Evolutionary conservation across 1,140 invertebrate genomes (phyloP).

Genomic region (Ctenoplectra terminalis): DNA sequence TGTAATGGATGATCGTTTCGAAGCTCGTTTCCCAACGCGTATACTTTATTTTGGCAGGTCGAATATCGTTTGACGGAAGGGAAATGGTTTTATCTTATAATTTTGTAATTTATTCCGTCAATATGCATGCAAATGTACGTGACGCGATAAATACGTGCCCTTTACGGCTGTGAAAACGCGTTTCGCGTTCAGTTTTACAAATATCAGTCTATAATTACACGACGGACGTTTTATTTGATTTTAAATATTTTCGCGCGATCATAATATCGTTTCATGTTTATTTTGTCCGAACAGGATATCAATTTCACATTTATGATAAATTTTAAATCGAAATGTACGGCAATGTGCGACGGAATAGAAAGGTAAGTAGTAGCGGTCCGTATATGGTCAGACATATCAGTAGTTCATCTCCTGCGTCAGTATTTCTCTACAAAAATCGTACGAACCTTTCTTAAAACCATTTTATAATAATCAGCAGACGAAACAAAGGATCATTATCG

Average conservation of each 20-base stretch:
- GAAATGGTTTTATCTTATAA: constrained; percentile 28
- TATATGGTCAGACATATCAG: not conserved
- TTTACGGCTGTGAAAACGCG: not conserved
- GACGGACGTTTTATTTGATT: not conserved
- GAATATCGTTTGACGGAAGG: not conserved
- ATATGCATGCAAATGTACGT: constrained; percentile 42
- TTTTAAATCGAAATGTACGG: not conserved
- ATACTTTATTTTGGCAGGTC: not conserved
- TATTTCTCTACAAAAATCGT: too few relatives aligned
- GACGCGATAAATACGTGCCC: not conserved
- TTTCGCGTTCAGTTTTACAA: not conserved
- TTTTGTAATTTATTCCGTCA: constrained; percentile 49
- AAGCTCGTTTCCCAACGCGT: not conserved
- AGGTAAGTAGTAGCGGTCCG: not conserved
- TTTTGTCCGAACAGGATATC: not conserved
- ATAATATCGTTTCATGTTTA: not conserved
- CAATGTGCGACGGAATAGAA: not conserved
- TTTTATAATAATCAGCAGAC: constrained; percentile 1
- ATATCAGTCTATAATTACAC: not conserved
- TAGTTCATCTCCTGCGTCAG: not conserved
- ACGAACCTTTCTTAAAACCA: not conserved
- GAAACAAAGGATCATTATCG: constrained; percentile 9
- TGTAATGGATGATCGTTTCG: not conserved
- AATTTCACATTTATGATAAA: too few relatives aligned
- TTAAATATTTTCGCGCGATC: not conserved